Conservation (phyloP, 2,888 invertebrate species). For the Limnephilus rhombicus region DNA sequence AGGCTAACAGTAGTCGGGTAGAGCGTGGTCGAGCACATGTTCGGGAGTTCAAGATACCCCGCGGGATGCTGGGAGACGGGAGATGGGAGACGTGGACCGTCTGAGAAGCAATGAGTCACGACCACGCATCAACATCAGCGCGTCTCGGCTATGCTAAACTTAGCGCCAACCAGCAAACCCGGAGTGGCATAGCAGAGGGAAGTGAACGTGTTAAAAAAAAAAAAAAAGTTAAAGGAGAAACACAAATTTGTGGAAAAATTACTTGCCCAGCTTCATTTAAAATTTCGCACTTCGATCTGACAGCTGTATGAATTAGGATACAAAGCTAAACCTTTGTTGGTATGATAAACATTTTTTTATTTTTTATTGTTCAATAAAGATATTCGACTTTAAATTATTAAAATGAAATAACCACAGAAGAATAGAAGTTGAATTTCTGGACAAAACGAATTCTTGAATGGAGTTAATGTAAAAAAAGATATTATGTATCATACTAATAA, state of each 20-base stretch:
- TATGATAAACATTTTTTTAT: too few species aligned
- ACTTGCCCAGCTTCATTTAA: background rate
- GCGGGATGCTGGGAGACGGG: slow-evolving; percentile 4
- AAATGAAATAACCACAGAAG: too few species aligned
- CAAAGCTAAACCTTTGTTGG: too few species aligned
- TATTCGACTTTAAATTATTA: too few species aligned
- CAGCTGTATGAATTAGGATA: too few species aligned
- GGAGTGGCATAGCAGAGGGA: background rate
- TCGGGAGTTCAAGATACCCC: slow-evolving; percentile 27
- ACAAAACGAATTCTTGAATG: too few species aligned
- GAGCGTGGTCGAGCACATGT: slow-evolving; percentile 13
- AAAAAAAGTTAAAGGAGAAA: background rate
- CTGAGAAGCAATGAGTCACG: slow-evolving; percentile 29
- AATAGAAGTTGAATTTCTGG: too few species aligned
- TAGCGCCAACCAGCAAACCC: slow-evolving; percentile 1
- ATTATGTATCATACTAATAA: too few species aligned
- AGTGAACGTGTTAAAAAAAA: background rate
- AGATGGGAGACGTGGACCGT: background rate
- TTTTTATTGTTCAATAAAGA: too few species aligned
- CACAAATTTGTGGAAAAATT: background rate
- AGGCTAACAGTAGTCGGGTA: background rate
- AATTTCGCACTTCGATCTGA: background rate
- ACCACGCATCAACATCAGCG: background rate
- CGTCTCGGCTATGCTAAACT: background rate
- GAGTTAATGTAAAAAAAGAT: too few species aligned